Base-by-base conservation (phyloP, 2,888 invertebrate species). In the Nemotelus pantherinus region DNA sequence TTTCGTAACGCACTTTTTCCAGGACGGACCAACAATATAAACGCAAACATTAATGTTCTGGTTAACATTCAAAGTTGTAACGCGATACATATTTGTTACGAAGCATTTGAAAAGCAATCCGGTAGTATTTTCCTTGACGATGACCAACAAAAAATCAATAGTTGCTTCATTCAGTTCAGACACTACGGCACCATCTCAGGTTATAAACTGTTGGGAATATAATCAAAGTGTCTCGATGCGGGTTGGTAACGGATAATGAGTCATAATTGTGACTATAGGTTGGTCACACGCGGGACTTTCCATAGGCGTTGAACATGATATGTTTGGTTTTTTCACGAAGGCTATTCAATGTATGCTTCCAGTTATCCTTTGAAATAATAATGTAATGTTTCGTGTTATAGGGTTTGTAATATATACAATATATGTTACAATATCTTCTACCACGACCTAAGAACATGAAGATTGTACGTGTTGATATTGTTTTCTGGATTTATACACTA, bases 191-290 rank as follows among this genome's bases (percentile, higher is more conserved):
- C 72, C 72, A 10, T 25, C 25, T 25, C 25, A 72, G 5, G 47
- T 47, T 43, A 9, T 43, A 3, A 25, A 25, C 55, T 43, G 43
- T 53, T 70, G 70, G 10, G 53, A 45, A 6, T 53, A 53, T 50
- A 41, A n/a, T 10, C 10, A 70, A 2, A 68, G 44, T 70, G 43
- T 55, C 43, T 55, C 55, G 10, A 65, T 41, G 43, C 70, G 55
- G 55, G n/a, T 53, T 25, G 9, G 70, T 55, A 70, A 70, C 25
- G 70, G 70, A 70, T 53, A 70, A 70, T 70, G 70, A 70, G 47
- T 70, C 70, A 70, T 70, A 70, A 55, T 55, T 70, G 70, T n/a
- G 55, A n/a, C 50, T 10, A 48, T 43, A 43, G 41, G 44, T 25
- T 25, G 25, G 25, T 25, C 25, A 25, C 25, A 25, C 25, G 25